Evolutionary conservation across 2,113 vertebrate genomes (phyloP), one percentile per base, ranked within the genome.

Genomic region (Ctenodactylus gundi): DNA sequence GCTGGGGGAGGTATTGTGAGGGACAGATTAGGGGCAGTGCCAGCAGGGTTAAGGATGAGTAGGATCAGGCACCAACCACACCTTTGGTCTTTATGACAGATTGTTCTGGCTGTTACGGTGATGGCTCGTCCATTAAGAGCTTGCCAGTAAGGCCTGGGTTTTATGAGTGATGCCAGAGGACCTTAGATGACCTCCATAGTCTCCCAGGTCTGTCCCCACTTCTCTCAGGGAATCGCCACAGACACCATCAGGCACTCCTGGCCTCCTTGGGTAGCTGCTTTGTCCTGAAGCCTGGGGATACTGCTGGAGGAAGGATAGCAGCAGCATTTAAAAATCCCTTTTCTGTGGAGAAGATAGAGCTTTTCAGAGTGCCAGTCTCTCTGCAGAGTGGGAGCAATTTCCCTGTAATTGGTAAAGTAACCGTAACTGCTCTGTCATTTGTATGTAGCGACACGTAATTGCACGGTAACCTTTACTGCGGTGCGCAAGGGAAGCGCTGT

Each of bases 321-420:
- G 85, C 84, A 51, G 85, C 64, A 41, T 89, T 92, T 77, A 78
- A 88, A n/a, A 82, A 72, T 65, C 94, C 77, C 58, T 85, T 92
- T 67, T 94, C 88, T 0, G 4, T 58, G 87, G 92, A 81, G 95
- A 94, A 88, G 94, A 65, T 92, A 44, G 92, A 95, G 92, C 91
- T 95, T 88, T 97, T 88, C 93, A 96, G 96, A 97, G 95, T 39
- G 91, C 95, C 97, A 97, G 96, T 86, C 97, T 96, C 93, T 96
- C 96, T 81, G 94, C 89, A 84, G 13, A 96, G 97, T 82, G 96
- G 95, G 97, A 97, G 95, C 96, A 98, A 97, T 98, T 98, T 97
- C 93, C 87, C 96, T 85, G 31, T 98, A 98, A 98, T 97, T 98
- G 98, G 98, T 97, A 95, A 98, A 98, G 97, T 98, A 97, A 91